These are phyloP conservation scores for Syndactyla subalaris DNA, from an alignment of 2,797 vertebrate species.

Conservation along the genomic window DNA sequence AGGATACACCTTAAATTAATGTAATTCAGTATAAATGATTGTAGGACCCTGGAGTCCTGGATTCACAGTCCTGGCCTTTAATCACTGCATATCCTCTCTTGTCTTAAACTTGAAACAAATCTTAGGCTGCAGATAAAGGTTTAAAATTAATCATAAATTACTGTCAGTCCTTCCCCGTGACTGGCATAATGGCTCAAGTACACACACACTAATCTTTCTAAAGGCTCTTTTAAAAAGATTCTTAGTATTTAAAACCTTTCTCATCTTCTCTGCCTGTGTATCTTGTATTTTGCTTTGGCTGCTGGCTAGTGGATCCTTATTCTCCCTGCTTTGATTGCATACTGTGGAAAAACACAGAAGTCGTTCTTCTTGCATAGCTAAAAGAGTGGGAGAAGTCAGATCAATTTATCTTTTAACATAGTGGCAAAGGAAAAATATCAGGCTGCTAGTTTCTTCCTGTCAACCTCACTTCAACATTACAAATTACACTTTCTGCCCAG, in stretches of 20 bases:
- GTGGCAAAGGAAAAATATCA: slow-evolving; percentile 17
- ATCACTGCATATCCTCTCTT: background rate
- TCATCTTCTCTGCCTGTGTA: background rate
- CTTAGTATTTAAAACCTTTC: background rate
- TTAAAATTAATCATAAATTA: slow-evolving; percentile 21
- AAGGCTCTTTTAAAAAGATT: background rate
- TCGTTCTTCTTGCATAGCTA: background rate
- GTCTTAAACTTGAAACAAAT: background rate
- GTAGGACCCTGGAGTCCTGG: background rate
- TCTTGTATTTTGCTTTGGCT: background rate
- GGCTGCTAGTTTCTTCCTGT: slow-evolving; percentile 36
- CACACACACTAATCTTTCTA: background rate
- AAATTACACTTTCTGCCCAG: slow-evolving; percentile 18
- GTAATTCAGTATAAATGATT: background rate
- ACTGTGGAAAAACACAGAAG: background rate
- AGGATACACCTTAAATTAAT: background rate
- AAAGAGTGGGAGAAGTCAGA: background rate
- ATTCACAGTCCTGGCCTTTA: background rate
- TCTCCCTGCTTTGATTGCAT: background rate
- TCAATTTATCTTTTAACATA: slow-evolving; percentile 27
- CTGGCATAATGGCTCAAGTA: background rate
- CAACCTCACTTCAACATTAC: slow-evolving; percentile 29
- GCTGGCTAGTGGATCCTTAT: background rate
- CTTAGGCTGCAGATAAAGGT: background rate
- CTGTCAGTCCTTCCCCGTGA: background rate